Evolutionary conservation across 2,797 vertebrate genomes (phyloP).

Genomic region (Loriculus beryllinus): DNA sequence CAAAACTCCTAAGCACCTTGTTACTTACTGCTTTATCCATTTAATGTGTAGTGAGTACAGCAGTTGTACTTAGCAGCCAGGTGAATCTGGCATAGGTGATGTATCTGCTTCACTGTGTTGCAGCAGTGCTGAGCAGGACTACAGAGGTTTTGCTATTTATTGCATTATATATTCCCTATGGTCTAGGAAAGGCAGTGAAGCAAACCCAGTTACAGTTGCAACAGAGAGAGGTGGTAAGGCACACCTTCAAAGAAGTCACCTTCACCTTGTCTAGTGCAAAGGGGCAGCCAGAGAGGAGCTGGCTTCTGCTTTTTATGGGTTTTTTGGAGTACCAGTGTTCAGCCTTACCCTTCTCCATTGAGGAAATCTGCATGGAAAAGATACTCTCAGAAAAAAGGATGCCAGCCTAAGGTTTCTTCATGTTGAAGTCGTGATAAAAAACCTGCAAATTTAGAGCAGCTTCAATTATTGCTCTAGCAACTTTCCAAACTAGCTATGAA

Average conservation of each 20-base stretch:
- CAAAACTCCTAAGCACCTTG: background rate
- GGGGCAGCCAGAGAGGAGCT: background rate
- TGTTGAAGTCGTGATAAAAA: background rate
- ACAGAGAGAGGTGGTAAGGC: background rate
- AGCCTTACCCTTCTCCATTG: background rate
- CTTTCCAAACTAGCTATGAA: background rate
- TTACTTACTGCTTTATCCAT: too few relatives aligned
- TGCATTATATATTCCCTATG: background rate
- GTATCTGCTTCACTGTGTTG: background rate
- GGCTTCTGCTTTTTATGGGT: background rate
- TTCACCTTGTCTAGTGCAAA: background rate
- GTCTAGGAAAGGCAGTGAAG: background rate
- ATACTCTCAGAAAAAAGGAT: background rate
- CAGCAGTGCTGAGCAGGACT: background rate
- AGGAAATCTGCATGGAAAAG: background rate
- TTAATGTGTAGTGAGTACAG: accelerated
- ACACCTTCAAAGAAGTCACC: background rate
- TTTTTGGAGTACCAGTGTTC: background rate
- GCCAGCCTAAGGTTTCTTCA: background rate
- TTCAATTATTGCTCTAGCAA: background rate
- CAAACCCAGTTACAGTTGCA: background rate
- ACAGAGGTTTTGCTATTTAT: background rate
- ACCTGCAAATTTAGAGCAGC: background rate
- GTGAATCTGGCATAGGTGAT: background rate
- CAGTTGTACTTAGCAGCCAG: background rate